phyloP scores from a whole-genome alignment of 2,888 invertebrate species.

The Leptopilina myrica region DNA sequence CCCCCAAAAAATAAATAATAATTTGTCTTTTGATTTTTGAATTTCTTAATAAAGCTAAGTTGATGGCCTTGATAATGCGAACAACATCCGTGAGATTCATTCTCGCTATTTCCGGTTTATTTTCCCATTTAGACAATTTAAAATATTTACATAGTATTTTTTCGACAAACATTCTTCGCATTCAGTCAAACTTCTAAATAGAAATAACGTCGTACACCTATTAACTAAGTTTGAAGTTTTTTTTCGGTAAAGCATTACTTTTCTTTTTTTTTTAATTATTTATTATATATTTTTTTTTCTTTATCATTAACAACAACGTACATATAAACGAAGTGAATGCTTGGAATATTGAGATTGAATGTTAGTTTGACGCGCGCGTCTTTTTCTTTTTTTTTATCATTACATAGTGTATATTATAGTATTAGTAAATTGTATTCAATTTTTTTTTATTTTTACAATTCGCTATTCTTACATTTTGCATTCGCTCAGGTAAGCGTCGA shows the following conservation, averaged over 20 bases:
- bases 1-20: neutral
- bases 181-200: constrained; percentile 66
- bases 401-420: constrained; percentile 67
- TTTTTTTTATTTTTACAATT: constrained; percentile 65
- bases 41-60: neutral
- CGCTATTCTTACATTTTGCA: constrained; percentile 67
- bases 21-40: neutral
- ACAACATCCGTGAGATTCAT: neutral
- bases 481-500: constrained; percentile 55
- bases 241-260: constrained; percentile 73
- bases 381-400: constrained; percentile 59
- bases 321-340: constrained; percentile 73
- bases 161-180: constrained; percentile 43
- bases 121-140: constrained; percentile 8
- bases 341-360: constrained; percentile 73
- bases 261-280: constrained; percentile 60
- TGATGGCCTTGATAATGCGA: constrained; percentile 14
- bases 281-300: constrained; percentile 48
- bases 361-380: constrained; percentile 60
- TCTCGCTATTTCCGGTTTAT: neutral
- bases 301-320: constrained; percentile 73
- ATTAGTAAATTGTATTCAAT: constrained; percentile 67
- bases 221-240: constrained; percentile 67
- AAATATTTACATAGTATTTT: constrained; percentile 21
- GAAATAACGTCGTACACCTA: constrained; percentile 69